Percentiles rank a stretch among this genome's conserved stretches.
Evolutionary conservation across 2,113 vertebrate species (phyloP).

Genomic region (Rattus rattus): DNA sequence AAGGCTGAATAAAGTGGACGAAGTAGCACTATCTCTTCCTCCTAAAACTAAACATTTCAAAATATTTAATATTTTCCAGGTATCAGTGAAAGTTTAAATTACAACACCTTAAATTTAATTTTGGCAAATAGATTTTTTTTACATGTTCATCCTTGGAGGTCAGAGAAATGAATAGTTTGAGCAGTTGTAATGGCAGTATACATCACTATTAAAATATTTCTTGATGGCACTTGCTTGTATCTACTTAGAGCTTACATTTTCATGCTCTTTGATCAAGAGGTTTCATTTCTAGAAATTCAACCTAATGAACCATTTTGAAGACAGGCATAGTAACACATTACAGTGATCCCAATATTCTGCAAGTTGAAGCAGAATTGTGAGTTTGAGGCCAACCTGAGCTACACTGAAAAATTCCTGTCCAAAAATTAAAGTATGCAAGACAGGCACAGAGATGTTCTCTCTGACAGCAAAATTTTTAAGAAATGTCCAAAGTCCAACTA

Average conservation of each 20-base stretch:
- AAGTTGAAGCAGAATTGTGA: neutral
- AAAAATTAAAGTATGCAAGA: neutral
- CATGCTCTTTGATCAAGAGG: slow-evolving; percentile 16
- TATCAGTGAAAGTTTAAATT: slow-evolving; percentile 15
- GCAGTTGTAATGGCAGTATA: neutral
- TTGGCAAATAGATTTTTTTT: neutral
- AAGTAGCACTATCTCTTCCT: neutral
- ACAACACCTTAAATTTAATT: neutral
- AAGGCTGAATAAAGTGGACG: neutral
- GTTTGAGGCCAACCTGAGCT: neutral
- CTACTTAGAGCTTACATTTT: slow-evolving; percentile 32
- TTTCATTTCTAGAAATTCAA: slow-evolving; percentile 50
- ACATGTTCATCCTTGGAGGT: neutral
- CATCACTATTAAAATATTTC: slow-evolving; percentile 8
- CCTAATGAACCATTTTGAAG: slow-evolving; percentile 34
- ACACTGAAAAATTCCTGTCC: no score
- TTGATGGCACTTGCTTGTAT: neutral
- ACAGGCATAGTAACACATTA: neutral
- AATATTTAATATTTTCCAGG: slow-evolving; percentile 17
- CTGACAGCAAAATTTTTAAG: neutral
- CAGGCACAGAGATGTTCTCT: neutral
- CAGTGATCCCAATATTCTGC: neutral
- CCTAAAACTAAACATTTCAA: neutral
- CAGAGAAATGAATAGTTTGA: neutral
- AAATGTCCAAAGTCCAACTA: slow-evolving; percentile 1